Conservation (phyloP, 1,140 invertebrate species). For the Procambarus virginalis region DNA sequence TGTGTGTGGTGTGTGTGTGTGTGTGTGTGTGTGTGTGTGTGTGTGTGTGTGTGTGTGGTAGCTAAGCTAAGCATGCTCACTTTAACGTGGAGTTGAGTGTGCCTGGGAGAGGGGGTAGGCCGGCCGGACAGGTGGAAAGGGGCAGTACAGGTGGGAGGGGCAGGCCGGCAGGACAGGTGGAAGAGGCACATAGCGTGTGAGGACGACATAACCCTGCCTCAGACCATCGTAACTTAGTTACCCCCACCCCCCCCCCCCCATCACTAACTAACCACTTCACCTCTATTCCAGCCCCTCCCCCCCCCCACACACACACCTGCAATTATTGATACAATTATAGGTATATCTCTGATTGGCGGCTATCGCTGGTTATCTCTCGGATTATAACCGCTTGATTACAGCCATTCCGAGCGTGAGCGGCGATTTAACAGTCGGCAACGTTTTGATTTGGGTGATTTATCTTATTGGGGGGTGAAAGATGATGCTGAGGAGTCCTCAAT, state of each 20-base stretch:
- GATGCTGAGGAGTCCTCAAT: neutral
- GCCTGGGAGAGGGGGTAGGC: too few species aligned
- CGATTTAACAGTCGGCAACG: neutral
- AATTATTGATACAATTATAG: slow-evolving; percentile 51
- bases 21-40: too few species aligned
- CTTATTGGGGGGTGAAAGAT: neutral
- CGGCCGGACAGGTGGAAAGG: neutral
- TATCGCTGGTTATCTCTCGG: neutral
- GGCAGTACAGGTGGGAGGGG: neutral
- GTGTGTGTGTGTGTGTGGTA: too few species aligned
- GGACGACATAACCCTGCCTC: neutral
- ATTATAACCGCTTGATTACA: slow-evolving; percentile 34
- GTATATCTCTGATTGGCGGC: slow-evolving; percentile 39
- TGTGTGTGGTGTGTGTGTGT: too few species aligned
- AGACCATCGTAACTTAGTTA: slow-evolving; percentile 2
- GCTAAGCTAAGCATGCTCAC: too few species aligned
- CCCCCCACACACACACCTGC: neutral
- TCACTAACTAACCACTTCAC: neutral
- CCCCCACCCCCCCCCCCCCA: neutral
- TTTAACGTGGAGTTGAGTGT: too few species aligned
- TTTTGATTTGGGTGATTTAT: neutral
- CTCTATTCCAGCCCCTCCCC: neutral
- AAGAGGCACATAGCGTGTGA: slow-evolving; percentile 8
- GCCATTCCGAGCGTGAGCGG: slow-evolving; percentile 5
- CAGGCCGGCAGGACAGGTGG: neutral